Conservation (phyloP, 1,140 invertebrate species). For the Drosophila micromelanica region DNA sequence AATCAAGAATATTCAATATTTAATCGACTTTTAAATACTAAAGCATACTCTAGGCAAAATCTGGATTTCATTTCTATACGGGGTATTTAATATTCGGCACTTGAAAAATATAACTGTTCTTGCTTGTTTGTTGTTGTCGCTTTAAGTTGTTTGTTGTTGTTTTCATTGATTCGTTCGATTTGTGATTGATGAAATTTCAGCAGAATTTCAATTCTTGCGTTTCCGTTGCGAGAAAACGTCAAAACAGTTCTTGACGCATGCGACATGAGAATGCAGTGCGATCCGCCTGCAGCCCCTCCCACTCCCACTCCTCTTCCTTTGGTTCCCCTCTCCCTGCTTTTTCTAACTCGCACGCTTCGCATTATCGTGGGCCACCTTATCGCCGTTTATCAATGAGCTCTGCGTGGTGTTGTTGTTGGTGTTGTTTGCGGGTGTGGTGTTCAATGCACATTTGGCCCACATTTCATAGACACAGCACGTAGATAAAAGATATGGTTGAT, state of each 20-base stretch:
- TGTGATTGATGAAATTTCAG: constrained; percentile 40
- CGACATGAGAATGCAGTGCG: constrained; percentile 2
- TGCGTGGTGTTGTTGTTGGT: neutral
- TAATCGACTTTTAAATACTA: no score
- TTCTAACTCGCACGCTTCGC: neutral
- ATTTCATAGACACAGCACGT: constrained; percentile 32
- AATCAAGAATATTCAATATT: no score
- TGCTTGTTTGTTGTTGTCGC: constrained; percentile 8
- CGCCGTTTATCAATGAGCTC: constrained; percentile 32
- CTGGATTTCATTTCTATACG: no score
- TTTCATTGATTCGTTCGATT: constrained; percentile 7
- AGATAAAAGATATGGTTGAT: constrained; percentile 17
- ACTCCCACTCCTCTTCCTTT: neutral
- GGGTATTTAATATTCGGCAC: no score
- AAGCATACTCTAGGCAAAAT: no score
- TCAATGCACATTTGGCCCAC: constrained; percentile 65
- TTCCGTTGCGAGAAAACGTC: constrained; percentile 19
- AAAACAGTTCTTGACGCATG: neutral
- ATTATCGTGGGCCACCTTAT: constrained; percentile 43
- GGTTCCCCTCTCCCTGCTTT: neutral
- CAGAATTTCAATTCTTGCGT: constrained; percentile 33
- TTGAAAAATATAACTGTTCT: neutral
- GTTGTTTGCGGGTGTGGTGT: neutral
- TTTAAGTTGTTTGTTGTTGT: constrained; percentile 3
- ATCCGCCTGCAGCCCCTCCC: neutral